Evolutionary conservation across 2,113 vertebrate species (phyloP).

Genomic region (Zosterops pallidus): DNA sequence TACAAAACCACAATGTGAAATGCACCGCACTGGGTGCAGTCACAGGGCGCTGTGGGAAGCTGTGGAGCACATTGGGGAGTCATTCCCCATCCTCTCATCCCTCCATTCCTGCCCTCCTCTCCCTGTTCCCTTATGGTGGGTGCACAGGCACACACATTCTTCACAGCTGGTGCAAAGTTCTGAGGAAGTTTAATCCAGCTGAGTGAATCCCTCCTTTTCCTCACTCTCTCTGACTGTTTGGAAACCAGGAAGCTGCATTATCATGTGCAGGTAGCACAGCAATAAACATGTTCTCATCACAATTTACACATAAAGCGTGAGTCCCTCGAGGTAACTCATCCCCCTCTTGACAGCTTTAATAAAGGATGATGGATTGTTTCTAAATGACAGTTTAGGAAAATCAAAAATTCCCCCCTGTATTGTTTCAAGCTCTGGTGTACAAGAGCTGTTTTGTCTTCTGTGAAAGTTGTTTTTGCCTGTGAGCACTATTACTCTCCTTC

Average conservation of each 20-base stretch:
- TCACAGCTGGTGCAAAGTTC: neutral
- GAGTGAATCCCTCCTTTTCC: neutral
- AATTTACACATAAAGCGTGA: conserved; percentile 18
- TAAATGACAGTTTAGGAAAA: conserved; percentile 50
- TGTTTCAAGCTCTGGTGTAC: conserved; percentile 13
- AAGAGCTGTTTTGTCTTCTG: conserved; percentile 48
- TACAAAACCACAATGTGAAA: neutral
- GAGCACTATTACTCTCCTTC: conserved; percentile 18
- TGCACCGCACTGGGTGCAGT: neutral
- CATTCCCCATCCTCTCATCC: neutral
- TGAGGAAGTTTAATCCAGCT: neutral
- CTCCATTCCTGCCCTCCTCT: neutral
- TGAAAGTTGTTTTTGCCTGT: conserved; percentile 45
- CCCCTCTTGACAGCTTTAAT: conserved; percentile 58
- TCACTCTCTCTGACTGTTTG: neutral
- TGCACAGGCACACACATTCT: accelerated
- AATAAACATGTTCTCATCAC: conserved; percentile 38
- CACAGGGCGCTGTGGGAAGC: neutral
- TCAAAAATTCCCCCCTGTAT: conserved; percentile 38
- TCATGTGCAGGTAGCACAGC: conserved; percentile 5
- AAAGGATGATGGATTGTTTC: conserved; percentile 62
- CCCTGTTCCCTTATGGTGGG: neutral
- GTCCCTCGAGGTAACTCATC: conserved; percentile 41
- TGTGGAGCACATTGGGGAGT: accelerated
- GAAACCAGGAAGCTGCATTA: neutral